Base-by-base conservation (phyloP, 2,888 invertebrate species). In the Eupithecia subumbrata region DNA sequence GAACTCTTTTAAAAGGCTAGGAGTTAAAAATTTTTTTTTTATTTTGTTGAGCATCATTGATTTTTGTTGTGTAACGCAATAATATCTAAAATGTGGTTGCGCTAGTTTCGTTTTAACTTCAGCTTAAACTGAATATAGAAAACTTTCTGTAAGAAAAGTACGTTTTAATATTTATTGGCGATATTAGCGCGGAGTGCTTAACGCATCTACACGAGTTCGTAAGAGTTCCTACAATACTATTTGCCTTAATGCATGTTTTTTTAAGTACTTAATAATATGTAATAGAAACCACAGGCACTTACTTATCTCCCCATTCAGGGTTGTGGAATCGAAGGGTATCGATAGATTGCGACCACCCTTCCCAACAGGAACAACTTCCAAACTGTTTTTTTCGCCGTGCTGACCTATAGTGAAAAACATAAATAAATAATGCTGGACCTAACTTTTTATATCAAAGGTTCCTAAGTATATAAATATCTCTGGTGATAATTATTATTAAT, bases 311-410 rank as follows among this genome's bases (percentile, higher is more conserved):
- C 94, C 93, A 89, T 93, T 94, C 80, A 90, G 84, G 78, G 92
- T 87, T 76, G 92, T 79, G 73, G 93, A 88, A 85, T 94, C 93
- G 88, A 93, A 93, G 80, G 95, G 94, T 86, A 94, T 88, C 79
- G 94, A 94, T 80, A 94, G 90, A 88, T 94, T 92, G 56, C 94
- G 90, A 76, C 91, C 92, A 80, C 91, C 90, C 86, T 93, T 94
- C 77, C 88, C 89, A 79, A 89, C 84, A 76, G 89, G 87, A 82
- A 88, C 88, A 80, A 86, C 87, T 82, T 86, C 88, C 83, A 88
- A 83, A 85, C 90, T 88, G 83, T 87, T 81, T 85, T 90, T 92
- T 80, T 91, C 92, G 73, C 87, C 88, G 81, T 82, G 87, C 74
- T 91, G 89, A 92, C 93, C 94, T 94, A 91, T 73, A 79, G 72